phyloP scores from a whole-genome alignment of 2,797 vertebrate genomes.

The Hemibagrus guttatus region DNA sequence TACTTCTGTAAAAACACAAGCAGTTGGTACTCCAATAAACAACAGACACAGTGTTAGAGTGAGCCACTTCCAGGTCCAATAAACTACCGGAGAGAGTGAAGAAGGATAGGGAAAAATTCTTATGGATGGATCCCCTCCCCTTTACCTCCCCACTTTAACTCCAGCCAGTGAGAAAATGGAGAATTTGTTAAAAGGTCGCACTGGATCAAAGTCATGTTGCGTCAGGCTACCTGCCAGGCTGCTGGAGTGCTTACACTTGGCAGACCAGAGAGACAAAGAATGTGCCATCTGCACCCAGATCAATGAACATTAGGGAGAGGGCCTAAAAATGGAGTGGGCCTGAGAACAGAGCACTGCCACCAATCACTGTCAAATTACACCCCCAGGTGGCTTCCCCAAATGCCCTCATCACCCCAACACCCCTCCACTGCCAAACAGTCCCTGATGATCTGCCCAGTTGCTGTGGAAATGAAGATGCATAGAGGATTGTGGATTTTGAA shows the following conservation, averaged over 20 bases:
- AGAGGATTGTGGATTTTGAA: constrained; percentile 13
- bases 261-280: constrained; percentile 61
- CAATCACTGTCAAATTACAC: constrained; percentile 61
- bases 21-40: constrained; percentile 68
- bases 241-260: constrained; percentile 61
- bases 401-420: constrained; percentile 29
- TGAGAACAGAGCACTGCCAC: constrained; percentile 53
- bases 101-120: constrained; percentile 41
- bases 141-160: constrained; percentile 29
- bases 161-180: constrained; percentile 64
- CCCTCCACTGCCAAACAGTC: constrained; percentile 50
- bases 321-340: constrained; percentile 61
- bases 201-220: constrained; percentile 72
- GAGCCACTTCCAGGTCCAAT: constrained; percentile 57
- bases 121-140: constrained; percentile 46
- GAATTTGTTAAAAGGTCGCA: constrained; percentile 77
- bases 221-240: constrained; percentile 68
- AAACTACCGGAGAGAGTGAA: constrained; percentile 52
- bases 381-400: constrained; percentile 43
- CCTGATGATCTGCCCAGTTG: constrained; percentile 48
- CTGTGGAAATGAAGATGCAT: constrained; percentile 54
- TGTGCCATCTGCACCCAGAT: constrained; percentile 64
- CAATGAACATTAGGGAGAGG: constrained; percentile 61
- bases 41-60: constrained; percentile 60
- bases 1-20: constrained; percentile 60